These are phyloP conservation scores for Galeruca laticollis DNA, from an alignment of 2,888 invertebrate species.

Conservation along the genomic window DNA sequence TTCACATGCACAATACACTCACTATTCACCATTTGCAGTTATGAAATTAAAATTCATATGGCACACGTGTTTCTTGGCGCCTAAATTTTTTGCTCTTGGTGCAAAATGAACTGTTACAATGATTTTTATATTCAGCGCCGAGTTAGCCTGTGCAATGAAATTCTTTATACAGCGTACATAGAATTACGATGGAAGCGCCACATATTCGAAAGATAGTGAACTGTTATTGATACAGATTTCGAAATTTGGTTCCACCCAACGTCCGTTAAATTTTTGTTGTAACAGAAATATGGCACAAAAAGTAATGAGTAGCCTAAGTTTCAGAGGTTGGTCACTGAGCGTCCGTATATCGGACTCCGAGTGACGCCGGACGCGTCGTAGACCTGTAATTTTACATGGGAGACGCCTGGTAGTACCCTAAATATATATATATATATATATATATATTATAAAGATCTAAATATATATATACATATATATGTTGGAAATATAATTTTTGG, in stretches of 20 bases:
- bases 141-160: too few species aligned
- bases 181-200: neutral
- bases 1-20: neutral
- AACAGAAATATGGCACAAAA: neutral
- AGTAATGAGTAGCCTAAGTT: neutral
- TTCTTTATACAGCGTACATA: constrained; percentile 3
- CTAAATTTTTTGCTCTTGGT: neutral
- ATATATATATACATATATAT: too few species aligned
- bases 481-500: too few species aligned
- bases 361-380: neutral
- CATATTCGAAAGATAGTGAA: neutral
- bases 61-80: neutral
- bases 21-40: neutral
- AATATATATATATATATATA: neutral
- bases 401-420: neutral
- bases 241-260: neutral
- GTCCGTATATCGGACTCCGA: neutral
- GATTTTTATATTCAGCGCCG: neutral
- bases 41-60: neutral
- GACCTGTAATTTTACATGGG: neutral
- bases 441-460: too few species aligned
- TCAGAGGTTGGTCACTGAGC: neutral
- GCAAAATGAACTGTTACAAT: neutral
- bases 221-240: too few species aligned
- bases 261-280: neutral